These are phyloP conservation scores for Acanthochromis polyacanthus DNA, from an alignment of 2,113 vertebrate species.

Conservation along the genomic window DNA sequence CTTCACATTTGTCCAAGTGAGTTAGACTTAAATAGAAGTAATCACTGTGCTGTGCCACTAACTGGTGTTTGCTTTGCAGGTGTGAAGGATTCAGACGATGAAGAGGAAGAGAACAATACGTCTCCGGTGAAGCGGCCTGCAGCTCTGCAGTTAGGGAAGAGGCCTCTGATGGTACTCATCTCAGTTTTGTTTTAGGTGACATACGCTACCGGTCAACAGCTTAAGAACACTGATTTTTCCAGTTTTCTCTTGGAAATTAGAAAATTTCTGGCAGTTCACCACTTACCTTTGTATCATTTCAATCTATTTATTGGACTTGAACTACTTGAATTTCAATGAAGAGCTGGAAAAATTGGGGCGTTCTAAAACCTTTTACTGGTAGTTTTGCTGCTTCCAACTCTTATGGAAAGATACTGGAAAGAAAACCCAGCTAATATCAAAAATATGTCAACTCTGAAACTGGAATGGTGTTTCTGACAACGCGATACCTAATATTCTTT, in stretches of 20 bases:
- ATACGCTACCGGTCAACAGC: background rate
- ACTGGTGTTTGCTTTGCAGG: constrained; percentile 61
- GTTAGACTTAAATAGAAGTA: background rate
- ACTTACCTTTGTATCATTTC: no score
- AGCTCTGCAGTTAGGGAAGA: constrained; percentile 67
- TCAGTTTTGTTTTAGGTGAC: background rate
- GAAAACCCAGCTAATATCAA: no score
- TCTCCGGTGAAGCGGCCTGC: constrained; percentile 85
- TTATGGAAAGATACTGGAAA: no score
- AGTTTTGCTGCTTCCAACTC: background rate
- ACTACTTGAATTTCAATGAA: no score
- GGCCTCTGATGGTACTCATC: constrained; percentile 62
- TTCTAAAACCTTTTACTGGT: no score
- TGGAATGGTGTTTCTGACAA: no score
- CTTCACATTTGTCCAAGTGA: background rate
- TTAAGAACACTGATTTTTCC: no score
- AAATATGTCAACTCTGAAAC: no score
- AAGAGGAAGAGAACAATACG: constrained; percentile 85
- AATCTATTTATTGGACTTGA: no score
- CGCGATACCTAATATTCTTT: background rate
- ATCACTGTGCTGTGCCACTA: background rate
- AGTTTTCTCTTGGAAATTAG: no score
- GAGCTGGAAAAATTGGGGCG: no score
- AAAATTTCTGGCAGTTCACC: no score
- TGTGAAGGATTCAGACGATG: constrained; percentile 84